Evolutionary conservation across 1,140 invertebrate species (phyloP).

Genomic region (Philaenus spumarius): DNA sequence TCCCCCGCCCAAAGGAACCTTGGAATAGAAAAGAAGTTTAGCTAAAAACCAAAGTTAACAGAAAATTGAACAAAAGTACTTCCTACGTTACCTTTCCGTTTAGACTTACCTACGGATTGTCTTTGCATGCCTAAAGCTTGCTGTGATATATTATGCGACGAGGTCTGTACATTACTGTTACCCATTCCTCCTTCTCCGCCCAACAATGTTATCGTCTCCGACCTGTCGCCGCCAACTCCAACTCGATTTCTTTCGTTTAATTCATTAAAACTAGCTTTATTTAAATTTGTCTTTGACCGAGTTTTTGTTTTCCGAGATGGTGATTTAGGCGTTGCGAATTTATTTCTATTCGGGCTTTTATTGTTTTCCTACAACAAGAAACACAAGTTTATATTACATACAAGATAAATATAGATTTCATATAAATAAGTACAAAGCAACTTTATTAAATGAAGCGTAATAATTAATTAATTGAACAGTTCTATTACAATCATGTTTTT

Average conservation of each 20-base stretch:
- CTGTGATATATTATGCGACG: slow-evolving; percentile 29
- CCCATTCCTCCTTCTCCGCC: slow-evolving; percentile 11
- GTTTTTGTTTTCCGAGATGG: slow-evolving; percentile 85
- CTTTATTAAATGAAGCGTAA: too few species aligned
- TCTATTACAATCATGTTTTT: too few species aligned
- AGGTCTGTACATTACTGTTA: neutral
- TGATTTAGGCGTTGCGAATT: slow-evolving; percentile 83
- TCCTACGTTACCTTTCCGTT: too few species aligned
- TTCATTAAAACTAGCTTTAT: slow-evolving; percentile 61
- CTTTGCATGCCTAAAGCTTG: slow-evolving; percentile 47
- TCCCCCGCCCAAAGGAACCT: too few species aligned
- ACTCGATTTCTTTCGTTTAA: slow-evolving; percentile 58
- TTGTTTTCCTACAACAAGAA: slow-evolving; percentile 76
- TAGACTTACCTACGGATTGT: slow-evolving; percentile 48
- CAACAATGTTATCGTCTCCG: slow-evolving; percentile 53
- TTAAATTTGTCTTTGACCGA: slow-evolving; percentile 56
- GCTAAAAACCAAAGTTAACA: too few species aligned
- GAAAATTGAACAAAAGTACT: too few species aligned
- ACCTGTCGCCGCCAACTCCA: slow-evolving; percentile 44
- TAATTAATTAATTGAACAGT: too few species aligned
- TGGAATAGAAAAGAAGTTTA: too few species aligned
- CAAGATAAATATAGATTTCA: too few species aligned
- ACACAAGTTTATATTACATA: too few species aligned
- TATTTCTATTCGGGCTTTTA: slow-evolving; percentile 79
- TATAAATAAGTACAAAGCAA: too few species aligned